Evolutionary conservation across 2,888 invertebrate species (phyloP).

Genomic region (Myopa testacea): DNA sequence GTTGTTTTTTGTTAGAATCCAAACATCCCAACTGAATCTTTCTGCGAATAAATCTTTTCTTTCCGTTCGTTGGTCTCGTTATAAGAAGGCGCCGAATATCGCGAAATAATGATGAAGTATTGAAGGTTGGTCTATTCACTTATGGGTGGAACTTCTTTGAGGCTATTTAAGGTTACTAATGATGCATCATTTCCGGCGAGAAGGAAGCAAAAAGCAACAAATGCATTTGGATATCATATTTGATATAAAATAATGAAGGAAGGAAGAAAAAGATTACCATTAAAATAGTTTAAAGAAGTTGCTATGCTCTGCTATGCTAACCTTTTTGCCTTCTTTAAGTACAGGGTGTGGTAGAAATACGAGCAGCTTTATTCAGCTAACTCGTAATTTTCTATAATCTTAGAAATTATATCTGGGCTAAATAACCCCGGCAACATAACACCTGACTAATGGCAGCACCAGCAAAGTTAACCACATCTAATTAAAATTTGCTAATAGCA

Average conservation of each 20-base stretch:
- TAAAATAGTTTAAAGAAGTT: too few relatives aligned
- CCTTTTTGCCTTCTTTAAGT: too few relatives aligned
- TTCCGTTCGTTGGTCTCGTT: not conserved
- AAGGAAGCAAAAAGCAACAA: not conserved
- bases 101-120: constrained; percentile 15
- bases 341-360: too few relatives aligned
- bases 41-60: not conserved
- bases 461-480: constrained; percentile 41
- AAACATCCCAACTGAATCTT: not conserved
- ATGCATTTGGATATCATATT: too few relatives aligned
- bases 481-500: constrained; percentile 49
- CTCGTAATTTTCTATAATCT: too few relatives aligned
- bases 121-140: not conserved
- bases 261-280: too few relatives aligned
- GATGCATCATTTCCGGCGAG: constrained; percentile 29
- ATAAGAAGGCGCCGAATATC: not conserved
- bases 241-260: too few relatives aligned
- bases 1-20: not conserved
- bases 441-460: constrained; percentile 5
- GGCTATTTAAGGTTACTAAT: constrained; percentile 15
- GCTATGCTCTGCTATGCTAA: too few relatives aligned
- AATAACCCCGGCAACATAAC: not conserved
- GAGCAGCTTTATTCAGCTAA: too few relatives aligned
- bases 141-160: constrained; percentile 14
- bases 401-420: not conserved